Evolutionary conservation across 2,888 invertebrate species (phyloP).

Genomic region (Monoplex corrugatus): DNA sequence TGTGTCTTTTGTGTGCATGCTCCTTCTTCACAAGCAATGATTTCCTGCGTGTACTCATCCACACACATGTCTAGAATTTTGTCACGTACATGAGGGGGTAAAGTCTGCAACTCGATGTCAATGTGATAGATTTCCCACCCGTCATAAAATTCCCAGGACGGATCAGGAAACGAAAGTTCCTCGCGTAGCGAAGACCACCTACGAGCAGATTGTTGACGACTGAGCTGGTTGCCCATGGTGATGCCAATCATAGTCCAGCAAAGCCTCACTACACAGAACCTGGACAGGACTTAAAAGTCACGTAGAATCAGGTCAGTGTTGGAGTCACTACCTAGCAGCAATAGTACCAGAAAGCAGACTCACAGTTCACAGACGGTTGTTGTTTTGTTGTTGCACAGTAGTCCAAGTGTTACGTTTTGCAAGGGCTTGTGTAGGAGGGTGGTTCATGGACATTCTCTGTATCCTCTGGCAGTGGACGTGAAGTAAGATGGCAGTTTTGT

Average conservation of each 20-base stretch:
- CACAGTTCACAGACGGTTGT: too few species aligned
- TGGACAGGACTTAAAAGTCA: too few species aligned
- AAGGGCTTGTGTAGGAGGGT: too few species aligned
- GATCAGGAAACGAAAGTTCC: background rate
- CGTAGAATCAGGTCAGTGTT: too few species aligned
- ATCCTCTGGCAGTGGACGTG: too few species aligned
- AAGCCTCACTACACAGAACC: too few species aligned
- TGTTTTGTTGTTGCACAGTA: background rate
- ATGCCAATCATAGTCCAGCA: too few species aligned
- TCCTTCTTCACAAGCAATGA: background rate
- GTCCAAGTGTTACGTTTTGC: background rate
- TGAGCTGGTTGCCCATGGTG: slow-evolving; percentile 29
- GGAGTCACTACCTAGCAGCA: too few species aligned
- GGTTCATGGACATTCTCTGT: too few species aligned
- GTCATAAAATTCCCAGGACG: background rate
- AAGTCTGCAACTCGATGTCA: slow-evolving; percentile 11
- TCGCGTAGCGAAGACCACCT: background rate
- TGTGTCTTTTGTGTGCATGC: background rate
- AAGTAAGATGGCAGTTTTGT: too few species aligned
- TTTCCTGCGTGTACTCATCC: slow-evolving; percentile 36
- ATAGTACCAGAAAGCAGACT: too few species aligned
- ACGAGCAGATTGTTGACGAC: background rate
- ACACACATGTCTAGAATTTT: background rate
- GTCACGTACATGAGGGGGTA: background rate
- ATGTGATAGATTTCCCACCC: slow-evolving; percentile 8